Conservation (phyloP, 2,113 vertebrate genomes). For the Arvicanthis niloticus region DNA sequence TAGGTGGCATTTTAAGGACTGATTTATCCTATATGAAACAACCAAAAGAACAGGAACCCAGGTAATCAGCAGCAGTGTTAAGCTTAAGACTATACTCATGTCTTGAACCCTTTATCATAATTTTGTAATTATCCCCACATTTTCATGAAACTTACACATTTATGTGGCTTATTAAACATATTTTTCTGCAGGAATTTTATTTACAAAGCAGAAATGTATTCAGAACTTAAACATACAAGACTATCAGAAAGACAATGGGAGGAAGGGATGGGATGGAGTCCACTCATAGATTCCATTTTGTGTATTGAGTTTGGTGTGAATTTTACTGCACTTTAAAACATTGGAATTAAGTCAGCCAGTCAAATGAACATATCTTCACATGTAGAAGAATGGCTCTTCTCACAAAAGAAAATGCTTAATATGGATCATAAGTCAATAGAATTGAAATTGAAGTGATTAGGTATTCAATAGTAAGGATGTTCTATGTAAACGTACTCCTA, state of each 20-base stretch:
- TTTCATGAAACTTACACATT: background rate
- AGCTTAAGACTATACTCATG: background rate
- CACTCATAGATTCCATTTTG: background rate
- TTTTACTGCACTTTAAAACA: background rate
- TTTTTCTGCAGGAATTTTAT: background rate
- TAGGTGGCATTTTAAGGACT: background rate
- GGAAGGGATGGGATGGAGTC: fast-evolving
- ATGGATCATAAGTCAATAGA: background rate
- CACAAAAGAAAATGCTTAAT: background rate
- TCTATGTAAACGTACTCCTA: background rate
- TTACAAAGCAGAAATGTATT: background rate
- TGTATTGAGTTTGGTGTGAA: background rate
- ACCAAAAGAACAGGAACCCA: fast-evolving
- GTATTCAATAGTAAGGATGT: background rate
- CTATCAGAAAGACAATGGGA: background rate
- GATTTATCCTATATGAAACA: background rate
- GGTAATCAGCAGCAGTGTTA: background rate
- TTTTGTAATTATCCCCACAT: too few species aligned
- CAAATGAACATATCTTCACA: background rate
- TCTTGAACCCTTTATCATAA: background rate
- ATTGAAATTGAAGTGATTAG: background rate
- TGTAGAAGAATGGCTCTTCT: background rate
- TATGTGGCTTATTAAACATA: background rate
- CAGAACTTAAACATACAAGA: background rate
- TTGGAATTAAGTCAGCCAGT: background rate